phyloP scores from a whole-genome alignment of 2,113 vertebrate species.

The Xenopus borealis region DNA sequence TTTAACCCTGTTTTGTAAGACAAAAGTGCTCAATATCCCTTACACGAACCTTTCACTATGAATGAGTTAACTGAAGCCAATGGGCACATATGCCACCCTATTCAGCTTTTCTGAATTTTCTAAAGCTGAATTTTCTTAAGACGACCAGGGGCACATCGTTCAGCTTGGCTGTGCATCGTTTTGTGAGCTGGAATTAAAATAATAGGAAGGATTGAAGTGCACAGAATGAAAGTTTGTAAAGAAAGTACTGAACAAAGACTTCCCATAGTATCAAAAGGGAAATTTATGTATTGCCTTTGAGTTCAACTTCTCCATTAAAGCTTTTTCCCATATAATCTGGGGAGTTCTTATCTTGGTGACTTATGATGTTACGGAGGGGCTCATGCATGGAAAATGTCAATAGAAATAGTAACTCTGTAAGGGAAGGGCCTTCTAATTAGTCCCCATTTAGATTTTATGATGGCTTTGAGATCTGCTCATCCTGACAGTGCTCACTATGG shows the following conservation, averaged over 20 bases:
- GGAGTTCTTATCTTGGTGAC: conserved; percentile 98
- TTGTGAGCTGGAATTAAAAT: conserved; percentile 20
- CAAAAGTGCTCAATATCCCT: no score
- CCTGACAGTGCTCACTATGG: conserved; percentile 98
- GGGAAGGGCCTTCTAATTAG: conserved; percentile 99
- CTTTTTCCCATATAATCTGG: conserved; percentile 91
- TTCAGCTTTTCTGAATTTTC: neutral
- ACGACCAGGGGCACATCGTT: neutral
- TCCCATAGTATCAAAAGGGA: conserved; percentile 84
- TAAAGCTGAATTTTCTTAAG: neutral
- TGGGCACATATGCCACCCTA: neutral
- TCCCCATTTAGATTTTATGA: conserved; percentile 99
- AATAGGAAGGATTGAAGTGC: conserved; percentile 47
- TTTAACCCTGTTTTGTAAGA: no score
- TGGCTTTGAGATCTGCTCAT: conserved; percentile 98
- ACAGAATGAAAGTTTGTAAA: conserved; percentile 76
- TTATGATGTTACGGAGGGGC: conserved; percentile 94
- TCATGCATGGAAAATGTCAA: conserved; percentile 98
- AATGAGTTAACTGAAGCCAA: neutral
- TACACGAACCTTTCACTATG: neutral
- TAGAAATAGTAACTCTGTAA: conserved; percentile 99
- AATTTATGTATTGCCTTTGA: conserved; percentile 97
- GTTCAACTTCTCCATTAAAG: conserved; percentile 99
- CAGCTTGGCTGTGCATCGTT: neutral
- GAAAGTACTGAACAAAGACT: conserved; percentile 86